Evolutionary conservation across 2,113 vertebrate genomes (phyloP), one percentile per base, ranked within the genome.

Genomic region (Mustela lutreola): DNA sequence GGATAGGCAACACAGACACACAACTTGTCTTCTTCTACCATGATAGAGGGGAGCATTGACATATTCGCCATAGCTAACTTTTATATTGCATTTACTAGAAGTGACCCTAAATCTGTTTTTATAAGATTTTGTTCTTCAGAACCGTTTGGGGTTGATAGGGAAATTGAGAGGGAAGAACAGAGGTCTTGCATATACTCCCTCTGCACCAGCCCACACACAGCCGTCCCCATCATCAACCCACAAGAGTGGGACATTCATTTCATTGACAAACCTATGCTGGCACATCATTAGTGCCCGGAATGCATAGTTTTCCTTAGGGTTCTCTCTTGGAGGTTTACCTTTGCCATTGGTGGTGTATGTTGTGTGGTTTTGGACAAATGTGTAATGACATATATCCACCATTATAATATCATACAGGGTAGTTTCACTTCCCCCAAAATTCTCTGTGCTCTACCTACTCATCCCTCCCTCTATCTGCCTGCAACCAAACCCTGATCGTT

Each of bases 141-240:
- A n/a, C 16, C 12, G 48, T 53, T 33, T n/a, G 50, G 12, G 18
- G 48, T 53, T 22, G 9, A 33, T 11, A 53, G 48, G 15, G 22
- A 42, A 48, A 48, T 48, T 31, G 75, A 78, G 75, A 78, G 15
- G 75, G 42, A 28, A 7, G 42, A 5, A 15, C 26, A 31, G 26
- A 78, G 42, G 16, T 48, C 31, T 78, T 31, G 14, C 42, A 10
- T 9, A 28, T 48, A 76, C 4, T 19, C 8, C 24, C 14, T 14
- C 26, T 15, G 7, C 26, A 18, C 42, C 42, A 15, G 0, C 26
- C 4, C 12, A 48, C 5, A 26, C 7, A 45, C 7, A 78, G 14
- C 75, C 26, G 48, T 45, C 75, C 26, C 42, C 4, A 2, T 78
- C 7, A 78, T 31, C 42, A 48, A 18, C 42, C 42, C 75, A 48